Percentiles rank a stretch among this genome's conserved stretches.
Evolutionary conservation across 2,113 vertebrate species (phyloP).

Genomic region (Monopterus albus): DNA sequence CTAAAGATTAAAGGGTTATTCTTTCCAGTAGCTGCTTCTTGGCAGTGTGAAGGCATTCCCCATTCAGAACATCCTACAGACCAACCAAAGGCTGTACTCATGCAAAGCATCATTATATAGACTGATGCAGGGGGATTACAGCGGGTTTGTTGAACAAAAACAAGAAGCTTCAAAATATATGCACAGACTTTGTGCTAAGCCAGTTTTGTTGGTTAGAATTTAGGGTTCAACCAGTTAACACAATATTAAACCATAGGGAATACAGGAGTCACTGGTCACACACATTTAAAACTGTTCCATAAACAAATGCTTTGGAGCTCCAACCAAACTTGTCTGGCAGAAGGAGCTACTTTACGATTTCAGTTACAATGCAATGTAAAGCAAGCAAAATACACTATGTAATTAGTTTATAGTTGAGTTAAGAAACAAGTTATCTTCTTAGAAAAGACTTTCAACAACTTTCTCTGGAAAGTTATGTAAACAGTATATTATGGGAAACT

Average conservation of each 20-base stretch:
- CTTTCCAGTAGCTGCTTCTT: conserved; percentile 7
- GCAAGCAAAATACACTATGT: neutral
- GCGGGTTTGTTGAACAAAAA: conserved; percentile 45
- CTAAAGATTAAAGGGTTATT: conserved; percentile 15
- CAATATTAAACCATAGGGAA: neutral
- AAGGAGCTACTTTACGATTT: neutral
- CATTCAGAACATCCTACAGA: conserved; percentile 23
- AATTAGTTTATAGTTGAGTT: no score
- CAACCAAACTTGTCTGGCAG: neutral
- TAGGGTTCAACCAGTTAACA: neutral
- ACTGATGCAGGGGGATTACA: conserved; percentile 45
- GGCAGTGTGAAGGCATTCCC: conserved; percentile 14
- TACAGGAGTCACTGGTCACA: neutral
- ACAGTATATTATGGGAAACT: neutral
- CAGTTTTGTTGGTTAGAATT: conserved; percentile 19
- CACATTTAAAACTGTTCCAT: neutral
- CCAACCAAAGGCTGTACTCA: conserved; percentile 28
- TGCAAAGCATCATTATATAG: conserved; percentile 24
- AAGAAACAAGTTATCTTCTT: no score
- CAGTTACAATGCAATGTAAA: neutral
- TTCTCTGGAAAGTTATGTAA: neutral
- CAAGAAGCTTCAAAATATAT: conserved; percentile 21
- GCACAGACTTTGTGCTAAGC: conserved; percentile 18
- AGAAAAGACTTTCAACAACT: no score
- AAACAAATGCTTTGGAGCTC: neutral